Base-by-base conservation (phyloP, 2,113 vertebrate species). In the Tympanuchus pallidicinctus region DNA sequence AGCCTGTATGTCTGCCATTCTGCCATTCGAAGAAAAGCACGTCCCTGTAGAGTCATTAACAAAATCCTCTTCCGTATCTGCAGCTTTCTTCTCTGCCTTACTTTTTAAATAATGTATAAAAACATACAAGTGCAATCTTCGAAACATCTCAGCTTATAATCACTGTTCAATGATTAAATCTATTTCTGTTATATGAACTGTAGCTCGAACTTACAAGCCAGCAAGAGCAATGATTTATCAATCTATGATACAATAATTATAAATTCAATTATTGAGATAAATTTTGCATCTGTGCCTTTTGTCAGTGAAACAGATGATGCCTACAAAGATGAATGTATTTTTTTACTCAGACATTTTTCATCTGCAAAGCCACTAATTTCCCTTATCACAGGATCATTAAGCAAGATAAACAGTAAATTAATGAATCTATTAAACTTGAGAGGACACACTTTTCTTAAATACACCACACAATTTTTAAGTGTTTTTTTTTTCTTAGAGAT, bases 211-310 rank as follows among this genome's bases (percentile, higher is more conserved):
- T 95, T 77, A 88, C 57, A 91, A 34, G 61, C 85, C 82, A 96
- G 4, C 38, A 88, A 96, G 64, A 25, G 8, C 57, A 97, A 91
- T 75, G 85, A 95, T 86, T 91, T 81, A 97, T 96, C 95, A 93
- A 95, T 96, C 80, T 89, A 87, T 87, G 79, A 97, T 93, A 81
- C 63, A 96, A 92, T 97, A 97, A 98, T 98, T 98, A 97, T 92
- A 97, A 97, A 97, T 95, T 91, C 98, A 97, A 98, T 97, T 97
- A 97, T 91, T 97, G 93, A 96, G 88, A 96, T 94, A 97, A 94
- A 98, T 96, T 96, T 97, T 93, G 88, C 95, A 97, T 97, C 92
- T 97, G 96, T 95, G 95, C 36, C 89, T 97, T 96, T 84, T 97
- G 92, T 96, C 94, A 97, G 89, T 45, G 69, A 86, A 97, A 86